Evolutionary conservation across 2,113 vertebrate genomes (phyloP).

Genomic region (Carollia perspicillata): DNA sequence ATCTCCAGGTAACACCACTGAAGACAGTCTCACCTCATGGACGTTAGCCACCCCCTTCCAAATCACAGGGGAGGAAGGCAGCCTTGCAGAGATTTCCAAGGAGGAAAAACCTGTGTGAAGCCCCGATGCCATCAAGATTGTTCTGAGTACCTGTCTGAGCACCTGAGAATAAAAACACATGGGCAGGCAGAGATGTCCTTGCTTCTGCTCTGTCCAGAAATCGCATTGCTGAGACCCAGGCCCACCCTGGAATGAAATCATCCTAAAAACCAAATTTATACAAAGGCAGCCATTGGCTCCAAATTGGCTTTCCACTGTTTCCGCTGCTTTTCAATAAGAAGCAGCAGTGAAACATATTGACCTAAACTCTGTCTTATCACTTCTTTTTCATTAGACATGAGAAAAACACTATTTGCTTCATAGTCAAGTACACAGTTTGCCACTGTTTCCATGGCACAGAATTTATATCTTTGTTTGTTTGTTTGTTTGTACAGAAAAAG

Average conservation of each 20-base stretch:
- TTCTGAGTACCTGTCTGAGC: neutral
- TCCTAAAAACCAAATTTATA: neutral
- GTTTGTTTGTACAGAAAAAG: neutral
- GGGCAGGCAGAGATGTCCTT: neutral
- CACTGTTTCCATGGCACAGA: neutral
- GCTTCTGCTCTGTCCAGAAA: neutral
- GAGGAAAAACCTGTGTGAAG: neutral
- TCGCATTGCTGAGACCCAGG: neutral
- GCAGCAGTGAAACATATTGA: neutral
- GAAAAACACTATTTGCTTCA: neutral
- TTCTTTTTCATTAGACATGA: neutral
- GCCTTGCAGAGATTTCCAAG: neutral
- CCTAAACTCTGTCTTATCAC: neutral
- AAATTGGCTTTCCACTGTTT: slow-evolving; percentile 33
- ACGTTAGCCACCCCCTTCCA: neutral
- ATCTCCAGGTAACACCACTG: neutral
- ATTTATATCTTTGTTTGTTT: neutral
- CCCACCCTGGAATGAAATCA: neutral
- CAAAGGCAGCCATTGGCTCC: neutral
- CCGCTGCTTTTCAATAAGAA: slow-evolving; percentile 31
- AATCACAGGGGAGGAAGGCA: neutral
- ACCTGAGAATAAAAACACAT: neutral
- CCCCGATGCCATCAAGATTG: neutral
- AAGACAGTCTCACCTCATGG: neutral
- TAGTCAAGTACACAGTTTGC: neutral